Evolutionary conservation across 2,888 invertebrate species (phyloP), one percentile per base, ranked within the genome.

Genomic region (Phania funesta): DNA sequence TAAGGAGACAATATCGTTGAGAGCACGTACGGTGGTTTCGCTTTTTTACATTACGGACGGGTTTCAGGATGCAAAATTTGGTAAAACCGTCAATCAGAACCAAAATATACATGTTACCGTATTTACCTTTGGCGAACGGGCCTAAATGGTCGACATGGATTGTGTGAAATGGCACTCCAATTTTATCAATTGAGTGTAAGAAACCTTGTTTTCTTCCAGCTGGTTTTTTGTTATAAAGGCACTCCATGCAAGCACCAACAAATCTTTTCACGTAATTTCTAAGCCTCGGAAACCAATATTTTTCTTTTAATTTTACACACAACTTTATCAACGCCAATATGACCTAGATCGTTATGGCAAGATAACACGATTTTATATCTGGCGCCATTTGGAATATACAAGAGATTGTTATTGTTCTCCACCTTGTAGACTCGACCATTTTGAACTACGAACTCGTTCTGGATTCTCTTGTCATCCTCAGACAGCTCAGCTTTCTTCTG

Each of bases 31-130:
- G 0, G 87, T 87, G 3, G 86, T 87, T 3, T 41, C 24, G 3
- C 41, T 41, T 56, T n/a, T 87, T 87, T 3, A 32, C 32, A 32
- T 32, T 32, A 32, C 32, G 32, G 7, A 32, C 32, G 32, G 32
- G 32, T 32, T 32, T 32, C 9, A 32, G 32, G 7, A 32, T 8
- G 7, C 32, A 32, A 8, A 32, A 32, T 7, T 32, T 32, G 4
- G 88, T 90, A 41, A 91, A 90, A 0, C 85, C 88, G 64, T 91
- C 90, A 0, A 91, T 86, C 4, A 86, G 64, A 0, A 85, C 87
- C 9, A 91, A 73, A n/a, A 90, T 60, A 35, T 90, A 84, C 7
- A 80, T 79, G 70, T 90, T 90, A 18, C 86, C 26, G 6, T 26
- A 26, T 26, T 26, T 26, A 26, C 26, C 26, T 26, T 7, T 32